Evolutionary conservation across 1,140 invertebrate species (phyloP), one percentile per base, ranked within the genome.

Genomic region (Venturia canescens): DNA sequence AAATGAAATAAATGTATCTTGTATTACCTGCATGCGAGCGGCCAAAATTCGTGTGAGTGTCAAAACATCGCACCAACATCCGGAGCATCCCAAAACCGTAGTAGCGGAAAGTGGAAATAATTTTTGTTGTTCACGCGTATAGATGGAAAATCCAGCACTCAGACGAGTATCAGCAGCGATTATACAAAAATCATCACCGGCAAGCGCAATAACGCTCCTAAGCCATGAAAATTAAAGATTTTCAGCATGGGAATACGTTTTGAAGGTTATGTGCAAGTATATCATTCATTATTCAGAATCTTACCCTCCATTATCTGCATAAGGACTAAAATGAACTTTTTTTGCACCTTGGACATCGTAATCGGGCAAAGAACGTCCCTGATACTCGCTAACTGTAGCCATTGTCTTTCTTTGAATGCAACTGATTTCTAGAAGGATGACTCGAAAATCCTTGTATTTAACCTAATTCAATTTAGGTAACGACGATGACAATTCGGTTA

Each of bases 31-130:
- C 94, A 99, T 95, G 81, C 97, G 94, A 81, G 98, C 96, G 83
- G 96, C 92, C 34, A 99, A 89, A 78, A 98, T 92, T 84, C 97
- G 94, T 6, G 97, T 98, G 6, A 99, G 93, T 26, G 98, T 98
- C 1, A 99, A 92, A n/a, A 97, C 96, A 93, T 99, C 99, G 86
- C 98, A 98, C 97, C 99, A 99, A 91, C 99, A 99, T 48, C 99
- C 99, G 78, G 96, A 95, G 84, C 95, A 94, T 3, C 97, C 98
- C 53, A 99, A 92, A 70, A 99, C 95, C 38, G 98, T 98, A 53
- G 92, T 94, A 0, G 95, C 90, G 0, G 97, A 97, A 38, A 98
- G 89, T 82, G 93, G 90, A 81, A 97, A 97, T 6, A 98, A 89
- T 90, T 98, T 98, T 50, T 96, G 94, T 88, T 98, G 97, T 31